Evolutionary conservation across 2,113 vertebrate genomes (phyloP).

Genomic region (Ctenomys sociabilis): DNA sequence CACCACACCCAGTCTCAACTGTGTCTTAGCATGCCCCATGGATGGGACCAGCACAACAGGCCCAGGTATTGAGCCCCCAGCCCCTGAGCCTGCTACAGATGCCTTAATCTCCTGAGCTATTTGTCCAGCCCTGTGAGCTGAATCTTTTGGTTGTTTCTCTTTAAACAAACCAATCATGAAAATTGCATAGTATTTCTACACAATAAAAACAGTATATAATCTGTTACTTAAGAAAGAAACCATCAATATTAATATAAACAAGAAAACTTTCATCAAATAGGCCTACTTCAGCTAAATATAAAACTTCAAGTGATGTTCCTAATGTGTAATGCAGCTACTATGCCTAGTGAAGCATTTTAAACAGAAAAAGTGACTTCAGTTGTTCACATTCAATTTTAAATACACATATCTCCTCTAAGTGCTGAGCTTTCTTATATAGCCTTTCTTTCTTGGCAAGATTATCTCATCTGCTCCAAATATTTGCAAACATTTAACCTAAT

Average conservation of each 20-base stretch:
- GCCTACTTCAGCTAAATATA: slow-evolving; percentile 1
- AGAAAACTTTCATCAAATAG: background rate
- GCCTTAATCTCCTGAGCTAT: no score
- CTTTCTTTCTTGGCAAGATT: slow-evolving; percentile 74
- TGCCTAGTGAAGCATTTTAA: slow-evolving; percentile 45
- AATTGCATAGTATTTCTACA: background rate
- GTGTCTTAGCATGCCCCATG: no score
- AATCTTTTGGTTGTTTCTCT: no score
- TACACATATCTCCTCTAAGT: slow-evolving; percentile 46
- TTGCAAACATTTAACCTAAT: slow-evolving; percentile 76
- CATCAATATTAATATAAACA: slow-evolving; percentile 31
- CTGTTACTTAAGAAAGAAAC: slow-evolving; percentile 1
- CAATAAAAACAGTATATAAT: slow-evolving; percentile 45
- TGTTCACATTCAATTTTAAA: slow-evolving; percentile 56
- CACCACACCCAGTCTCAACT: no score
- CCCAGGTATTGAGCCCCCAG: no score
- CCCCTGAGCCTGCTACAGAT: no score
- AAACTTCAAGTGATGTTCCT: slow-evolving; percentile 37
- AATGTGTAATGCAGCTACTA: background rate
- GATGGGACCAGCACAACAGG: no score
- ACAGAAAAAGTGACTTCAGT: slow-evolving; percentile 14
- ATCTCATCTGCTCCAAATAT: slow-evolving; percentile 75
- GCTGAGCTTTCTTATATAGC: slow-evolving; percentile 68
- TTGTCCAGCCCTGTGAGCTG: no score
- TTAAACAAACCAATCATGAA: no score